Base-by-base conservation (phyloP, 2,797 vertebrate genomes). In the Pangasius larnaudii region DNA sequence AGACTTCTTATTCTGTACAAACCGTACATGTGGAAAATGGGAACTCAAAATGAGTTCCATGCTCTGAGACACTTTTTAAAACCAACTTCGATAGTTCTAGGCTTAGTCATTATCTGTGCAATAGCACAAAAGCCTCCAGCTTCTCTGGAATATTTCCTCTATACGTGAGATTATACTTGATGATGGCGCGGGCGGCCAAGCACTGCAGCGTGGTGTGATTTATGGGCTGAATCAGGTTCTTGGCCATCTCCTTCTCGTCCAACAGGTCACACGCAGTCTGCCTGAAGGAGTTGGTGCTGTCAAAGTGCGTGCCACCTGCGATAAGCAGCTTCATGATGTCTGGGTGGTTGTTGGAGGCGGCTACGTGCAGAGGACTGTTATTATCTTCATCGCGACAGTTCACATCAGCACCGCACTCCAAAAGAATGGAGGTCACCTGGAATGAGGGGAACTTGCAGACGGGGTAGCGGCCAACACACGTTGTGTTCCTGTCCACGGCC, bases 291-390 rank as follows among this genome's bases (percentile, higher is more conserved):
- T 99, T 99, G 93, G 98, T 99, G 94, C 98, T 97, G 96, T 99
- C 99, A 1, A 99, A 99, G 94, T 99, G 99, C 90, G 98, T 97
- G 91, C 99, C 99, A 83, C 97, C 96, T 87, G 98, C 97, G 91
- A 99, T 97, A 89, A 99, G 97, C 93, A 99, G 94, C 95, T 99
- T 99, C 99, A 99, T 99, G 94, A 99, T 99, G 93, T 97, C 99
- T 1, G 98, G 97, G 95, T 99, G 97, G 92, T 99, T 99, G 92
- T 99, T 99, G 91, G 98, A 95, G 74, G 98, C 99, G 22, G 99
- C 98, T 84, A 99, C 96, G 84, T 99, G 99, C n/a, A 99, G 95
- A 0, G 98, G 97, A 92, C 98, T 98, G 95, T 99, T 99, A 94
- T 98, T 96, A 89, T 99, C 97, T 24, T 97, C 97, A 91, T 99